Evolutionary conservation across 2,888 invertebrate species (phyloP), one percentile per base, ranked within the genome.

Genomic region (Drosophila falleni): DNA sequence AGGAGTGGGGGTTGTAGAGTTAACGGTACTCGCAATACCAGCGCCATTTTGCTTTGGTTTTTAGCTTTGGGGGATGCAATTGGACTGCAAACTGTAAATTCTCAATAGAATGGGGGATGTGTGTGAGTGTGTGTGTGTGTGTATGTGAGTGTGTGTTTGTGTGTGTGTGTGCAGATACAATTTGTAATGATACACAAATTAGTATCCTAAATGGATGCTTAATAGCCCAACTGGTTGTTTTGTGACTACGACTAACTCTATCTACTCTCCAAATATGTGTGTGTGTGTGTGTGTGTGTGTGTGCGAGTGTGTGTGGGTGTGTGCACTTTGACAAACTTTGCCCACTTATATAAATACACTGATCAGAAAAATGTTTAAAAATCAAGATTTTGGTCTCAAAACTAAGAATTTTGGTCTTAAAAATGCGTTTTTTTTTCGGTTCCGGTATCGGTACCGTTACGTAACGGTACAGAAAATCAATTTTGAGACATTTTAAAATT

Each of bases 121-220:
- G 11, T 46, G 31, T 19, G 35, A 13, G 19, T 10, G 39, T 35
- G 39, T 54, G 60, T 41, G 46, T 3, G 31, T 6, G 31, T 6
- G 49, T 61, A 55, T 37, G 51, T 29, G 39, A 41, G 59, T 29
- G 33, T 33, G 62, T 51, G 56, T 53, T 51, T 44, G 50, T 70
- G 66, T 60, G 67, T 72, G 61, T 69, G 74, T 65, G 73, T 72
- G 67, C 65, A 68, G 78, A 81, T 84, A 80, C 81, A 89, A 89
- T 86, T 88, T 89, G 88, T 89, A 85, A 90, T 86, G 87, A 87
- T 89, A 89, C 87, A 87, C 90, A 90, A 90, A 90, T 89, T 90
- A 89, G 81, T 89, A 80, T 89, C 79, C 82, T 89, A 78, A 84
- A 88, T 88, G 90, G 85, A 85, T 85, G 81, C 79, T 86, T 87